Evolutionary conservation across 1,140 invertebrate species (phyloP), one percentile per base, ranked within the genome.

Genomic region (Drosophila ananassae): DNA sequence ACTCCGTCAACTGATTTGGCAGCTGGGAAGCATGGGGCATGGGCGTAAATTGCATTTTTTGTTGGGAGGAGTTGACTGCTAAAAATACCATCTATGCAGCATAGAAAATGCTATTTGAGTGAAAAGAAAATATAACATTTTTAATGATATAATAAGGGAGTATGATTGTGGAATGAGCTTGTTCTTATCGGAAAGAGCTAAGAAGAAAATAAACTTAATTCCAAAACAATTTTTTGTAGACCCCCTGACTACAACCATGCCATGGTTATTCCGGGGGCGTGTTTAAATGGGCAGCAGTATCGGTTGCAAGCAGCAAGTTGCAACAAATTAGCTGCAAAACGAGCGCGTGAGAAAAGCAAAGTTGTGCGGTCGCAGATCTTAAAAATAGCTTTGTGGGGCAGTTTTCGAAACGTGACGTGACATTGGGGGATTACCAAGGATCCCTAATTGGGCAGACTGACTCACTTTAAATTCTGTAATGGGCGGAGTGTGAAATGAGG

Each of bases 311-410:
- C 24, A 64, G 52, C 76, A 83, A 84, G 71, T 75, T 84, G 81
- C 81, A 85, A 71, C 77, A 74, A 73, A 61, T 73, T 77, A 81
- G 61, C 63, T 68, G 79, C 82, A 44, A 79, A 87, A 87, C 71
- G 82, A 82, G 82, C 82, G 82, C 82, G 82, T 87, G 82, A 87
- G 82, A 87, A 87, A 89, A 76, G 57, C 64, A 52, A 74, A 85
- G 62, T 73, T 60, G 57, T 66, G 53, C 72, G 48, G 72, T 74
- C 53, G 60, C 61, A 75, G 51, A 41, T 69, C 66, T 69, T 69
- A 57, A 69, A 69, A 69, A 69, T 69, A 69, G 52, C 32, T 56
- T 30, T 37, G 48, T 61, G 51, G 50, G 59, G 50, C 51, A 56
- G 30, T 61, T 61, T 2, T 22, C 37, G 41, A 67, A 69, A 67